phyloP scores from a whole-genome alignment of 2,888 invertebrate species.

The Metacarcinus magister region DNA sequence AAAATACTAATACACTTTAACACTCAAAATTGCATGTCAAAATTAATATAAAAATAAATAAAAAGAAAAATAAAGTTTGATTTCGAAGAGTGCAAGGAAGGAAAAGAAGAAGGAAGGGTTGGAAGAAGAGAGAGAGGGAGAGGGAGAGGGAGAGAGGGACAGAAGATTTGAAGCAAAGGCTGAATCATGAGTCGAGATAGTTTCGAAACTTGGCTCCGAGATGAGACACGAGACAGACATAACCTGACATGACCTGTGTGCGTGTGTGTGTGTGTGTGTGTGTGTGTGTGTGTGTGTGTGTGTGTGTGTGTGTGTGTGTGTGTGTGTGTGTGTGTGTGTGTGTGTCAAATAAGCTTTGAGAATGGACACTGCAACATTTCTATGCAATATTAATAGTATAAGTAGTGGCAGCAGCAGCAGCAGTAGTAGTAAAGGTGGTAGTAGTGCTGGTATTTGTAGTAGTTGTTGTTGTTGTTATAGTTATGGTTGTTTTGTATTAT shows the following conservation, averaged over 20 bases:
- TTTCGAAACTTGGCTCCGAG: neutral
- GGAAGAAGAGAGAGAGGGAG: neutral
- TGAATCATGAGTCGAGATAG: neutral
- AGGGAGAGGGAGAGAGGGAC: neutral
- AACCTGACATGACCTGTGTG: slow-evolving; percentile 16
- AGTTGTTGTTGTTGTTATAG: no score
- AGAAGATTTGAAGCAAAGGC: slow-evolving; percentile 26
- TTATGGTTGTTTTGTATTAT: no score
- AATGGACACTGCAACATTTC: no score
- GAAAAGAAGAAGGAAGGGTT: neutral
- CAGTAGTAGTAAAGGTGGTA: neutral
- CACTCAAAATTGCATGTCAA: no score
- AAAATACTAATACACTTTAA: no score
- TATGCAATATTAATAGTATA: neutral
- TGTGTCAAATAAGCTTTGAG: neutral
- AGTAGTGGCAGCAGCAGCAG: neutral
- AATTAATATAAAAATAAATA: no score
- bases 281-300: slow-evolving; percentile 7
- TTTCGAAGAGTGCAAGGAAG: neutral
- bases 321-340: neutral
- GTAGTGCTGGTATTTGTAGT: neutral
- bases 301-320: slow-evolving; percentile 26
- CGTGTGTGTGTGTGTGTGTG: neutral
- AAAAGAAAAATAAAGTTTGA: no score
- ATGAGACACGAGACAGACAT: slow-evolving; percentile 4